These are phyloP conservation scores for Vanacampus margaritifer DNA, from an alignment of 2,113 vertebrate species.

Conservation along the genomic window DNA sequence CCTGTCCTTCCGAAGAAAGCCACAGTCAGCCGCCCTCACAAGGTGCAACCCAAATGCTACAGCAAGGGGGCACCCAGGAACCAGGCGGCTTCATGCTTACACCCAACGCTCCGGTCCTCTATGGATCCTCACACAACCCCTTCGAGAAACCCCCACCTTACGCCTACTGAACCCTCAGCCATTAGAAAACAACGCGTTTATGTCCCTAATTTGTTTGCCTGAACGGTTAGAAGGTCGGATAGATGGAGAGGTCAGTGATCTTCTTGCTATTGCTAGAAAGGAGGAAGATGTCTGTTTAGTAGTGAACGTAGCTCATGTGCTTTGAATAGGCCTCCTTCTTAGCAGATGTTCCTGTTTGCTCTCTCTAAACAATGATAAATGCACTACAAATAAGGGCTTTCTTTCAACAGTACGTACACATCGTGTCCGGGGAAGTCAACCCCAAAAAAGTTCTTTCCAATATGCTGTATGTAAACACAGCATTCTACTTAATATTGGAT, in stretches of 20 bases:
- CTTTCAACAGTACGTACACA: constrained; percentile 26
- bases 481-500: too few relatives aligned
- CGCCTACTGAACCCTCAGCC: constrained; percentile 70
- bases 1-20: constrained; percentile 72
- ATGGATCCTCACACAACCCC: constrained; percentile 67
- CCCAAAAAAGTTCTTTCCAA: too few relatives aligned
- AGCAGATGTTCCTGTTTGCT: constrained; percentile 13
- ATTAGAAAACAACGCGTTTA: not conserved
- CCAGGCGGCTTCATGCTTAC: constrained; percentile 71
- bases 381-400: constrained; percentile 50
- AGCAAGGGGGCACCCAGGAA: constrained; percentile 76
- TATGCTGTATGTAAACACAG: too few relatives aligned
- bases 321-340: constrained; percentile 3
- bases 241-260: constrained; percentile 8
- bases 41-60: constrained; percentile 55
- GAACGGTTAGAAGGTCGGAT: constrained; percentile 14
- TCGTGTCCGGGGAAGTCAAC: not conserved
- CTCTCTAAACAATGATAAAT: constrained; percentile 10
- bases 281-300: constrained; percentile 20
- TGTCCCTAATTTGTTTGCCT: constrained; percentile 13
- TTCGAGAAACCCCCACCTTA: constrained; percentile 93
- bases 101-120: constrained; percentile 75
- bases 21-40: constrained; percentile 73
- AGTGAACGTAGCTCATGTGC: constrained; percentile 16
- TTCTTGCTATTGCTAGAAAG: not conserved